Evolutionary conservation across 2,113 vertebrate species (phyloP).

Genomic region (Mionectes macconnelli): DNA sequence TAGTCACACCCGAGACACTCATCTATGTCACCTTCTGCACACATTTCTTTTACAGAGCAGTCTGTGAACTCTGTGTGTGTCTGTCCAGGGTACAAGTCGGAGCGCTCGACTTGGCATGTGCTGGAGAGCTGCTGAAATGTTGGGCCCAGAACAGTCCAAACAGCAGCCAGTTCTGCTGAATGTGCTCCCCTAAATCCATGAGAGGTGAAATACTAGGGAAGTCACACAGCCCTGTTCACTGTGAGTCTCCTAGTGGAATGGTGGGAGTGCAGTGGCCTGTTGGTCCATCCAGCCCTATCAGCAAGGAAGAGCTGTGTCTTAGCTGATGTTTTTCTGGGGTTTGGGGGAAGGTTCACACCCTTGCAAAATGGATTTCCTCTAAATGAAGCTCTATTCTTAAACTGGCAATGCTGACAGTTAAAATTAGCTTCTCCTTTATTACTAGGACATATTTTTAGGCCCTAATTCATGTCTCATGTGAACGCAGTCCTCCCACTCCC

Average conservation of each 20-base stretch:
- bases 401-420: background rate
- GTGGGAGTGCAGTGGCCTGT: background rate
- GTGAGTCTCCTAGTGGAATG: background rate
- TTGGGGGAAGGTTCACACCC: background rate
- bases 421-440: conserved; percentile 28
- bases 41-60: background rate
- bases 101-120: background rate
- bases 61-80: background rate
- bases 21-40: background rate
- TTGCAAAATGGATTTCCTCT: background rate
- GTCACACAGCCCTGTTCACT: background rate
- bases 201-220: background rate
- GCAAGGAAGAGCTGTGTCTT: background rate
- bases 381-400: background rate
- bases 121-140: background rate
- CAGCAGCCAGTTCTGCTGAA: background rate
- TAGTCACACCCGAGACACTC: fast-evolving
- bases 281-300: background rate
- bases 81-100: background rate
- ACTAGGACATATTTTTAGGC: conserved; percentile 40
- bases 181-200: background rate
- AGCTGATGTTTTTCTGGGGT: background rate
- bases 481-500: background rate
- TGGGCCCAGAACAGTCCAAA: background rate
- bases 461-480: conserved; percentile 33